These are phyloP conservation scores for Belonocnema kinseyi DNA, from an alignment of 1,140 invertebrate genomes.

Conservation along the genomic window DNA sequence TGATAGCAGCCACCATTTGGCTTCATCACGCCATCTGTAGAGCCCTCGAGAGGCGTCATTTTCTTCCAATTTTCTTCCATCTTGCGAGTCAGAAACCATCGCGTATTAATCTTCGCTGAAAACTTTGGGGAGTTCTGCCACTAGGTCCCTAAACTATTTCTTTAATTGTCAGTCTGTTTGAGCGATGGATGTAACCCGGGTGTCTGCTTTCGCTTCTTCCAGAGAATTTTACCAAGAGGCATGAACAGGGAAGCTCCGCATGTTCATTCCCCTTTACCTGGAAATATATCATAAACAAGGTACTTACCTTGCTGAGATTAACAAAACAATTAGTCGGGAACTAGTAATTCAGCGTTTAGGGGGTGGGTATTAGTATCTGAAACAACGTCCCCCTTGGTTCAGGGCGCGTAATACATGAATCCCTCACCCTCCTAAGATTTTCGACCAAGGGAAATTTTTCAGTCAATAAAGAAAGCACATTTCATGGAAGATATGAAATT, in stretches of 20 bases:
- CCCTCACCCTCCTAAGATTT: too few relatives aligned
- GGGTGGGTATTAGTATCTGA: too few relatives aligned
- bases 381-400: too few relatives aligned
- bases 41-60: slow-evolving; percentile 8
- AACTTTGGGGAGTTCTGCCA: neutral
- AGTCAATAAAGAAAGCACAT: too few relatives aligned
- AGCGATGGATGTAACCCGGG: slow-evolving; percentile 16
- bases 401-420: too few relatives aligned
- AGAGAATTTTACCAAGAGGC: neutral
- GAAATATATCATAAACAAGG: neutral
- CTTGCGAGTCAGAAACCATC: neutral
- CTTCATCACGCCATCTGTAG: neutral
- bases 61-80: slow-evolving; percentile 13
- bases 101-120: slow-evolving; percentile 22
- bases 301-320: neutral
- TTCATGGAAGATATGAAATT: too few relatives aligned
- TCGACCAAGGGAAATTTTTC: too few relatives aligned
- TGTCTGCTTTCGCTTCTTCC: neutral
- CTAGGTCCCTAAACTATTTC: slow-evolving; percentile 21
- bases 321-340: neutral
- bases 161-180: slow-evolving; percentile 38
- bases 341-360: neutral
- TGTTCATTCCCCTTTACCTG: neutral
- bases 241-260: neutral
- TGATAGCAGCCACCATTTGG: neutral